These are phyloP conservation scores for Amblyjoppa proteus DNA, from an alignment of 2,888 invertebrate species.

Conservation along the genomic window DNA sequence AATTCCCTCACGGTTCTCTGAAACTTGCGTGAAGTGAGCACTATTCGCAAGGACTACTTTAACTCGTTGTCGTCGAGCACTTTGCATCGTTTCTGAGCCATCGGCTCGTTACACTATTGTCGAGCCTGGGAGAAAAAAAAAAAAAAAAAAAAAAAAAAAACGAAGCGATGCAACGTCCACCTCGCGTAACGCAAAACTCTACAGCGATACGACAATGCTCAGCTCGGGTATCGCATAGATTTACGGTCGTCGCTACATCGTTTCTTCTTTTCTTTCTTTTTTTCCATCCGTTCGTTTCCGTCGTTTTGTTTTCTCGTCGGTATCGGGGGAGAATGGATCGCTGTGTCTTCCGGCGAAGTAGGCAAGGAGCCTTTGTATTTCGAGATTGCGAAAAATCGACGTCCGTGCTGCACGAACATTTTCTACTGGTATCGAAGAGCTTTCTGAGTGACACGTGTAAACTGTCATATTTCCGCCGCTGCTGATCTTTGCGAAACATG, in stretches of 20 bases:
- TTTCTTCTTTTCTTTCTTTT: neutral
- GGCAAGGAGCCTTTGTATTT: neutral
- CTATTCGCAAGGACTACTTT: too few relatives aligned
- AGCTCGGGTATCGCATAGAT: neutral
- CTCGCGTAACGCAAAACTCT: neutral
- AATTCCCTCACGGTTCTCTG: too few relatives aligned
- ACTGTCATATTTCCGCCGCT: too few relatives aligned
- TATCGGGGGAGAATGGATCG: neutral
- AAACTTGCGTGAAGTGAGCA: too few relatives aligned
- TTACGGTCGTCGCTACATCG: neutral
- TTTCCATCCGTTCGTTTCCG: neutral
- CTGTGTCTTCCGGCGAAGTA: neutral
- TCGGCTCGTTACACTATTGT: neutral
- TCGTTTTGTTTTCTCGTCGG: neutral
- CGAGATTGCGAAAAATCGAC: too few relatives aligned
- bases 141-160: neutral
- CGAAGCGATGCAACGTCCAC: neutral
- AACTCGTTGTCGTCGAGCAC: conserved; percentile 1
- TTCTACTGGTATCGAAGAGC: neutral
- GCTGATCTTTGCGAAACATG: too few relatives aligned
- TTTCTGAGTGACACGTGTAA: neutral
- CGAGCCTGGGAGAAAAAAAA: neutral
- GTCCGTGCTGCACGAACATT: too few relatives aligned
- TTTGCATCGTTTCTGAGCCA: neutral
- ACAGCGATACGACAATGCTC: conserved; percentile 12